Evolutionary conservation across 64 coral and sea anemone species (phyloP).

Genomic region (Montipora sp.): DNA sequence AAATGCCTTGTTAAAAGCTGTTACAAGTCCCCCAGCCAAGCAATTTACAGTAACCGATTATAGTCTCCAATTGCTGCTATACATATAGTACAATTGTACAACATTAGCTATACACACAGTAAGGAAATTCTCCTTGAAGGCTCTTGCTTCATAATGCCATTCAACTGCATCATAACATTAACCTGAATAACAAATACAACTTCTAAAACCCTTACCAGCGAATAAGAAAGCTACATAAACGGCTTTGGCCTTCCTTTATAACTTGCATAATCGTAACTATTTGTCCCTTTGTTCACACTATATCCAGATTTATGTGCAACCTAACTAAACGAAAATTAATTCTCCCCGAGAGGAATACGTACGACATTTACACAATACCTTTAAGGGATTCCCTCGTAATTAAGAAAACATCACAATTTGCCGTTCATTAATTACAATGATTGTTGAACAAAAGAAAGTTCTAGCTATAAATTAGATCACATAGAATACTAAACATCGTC

Average conservation of each 20-base stretch:
- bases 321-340: constrained; percentile 8
- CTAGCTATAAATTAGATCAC: background rate
- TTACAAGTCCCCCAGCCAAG: background rate
- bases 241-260: background rate
- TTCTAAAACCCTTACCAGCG: constrained; percentile 2
- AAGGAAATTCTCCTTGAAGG: background rate
- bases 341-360: background rate
- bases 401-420: background rate
- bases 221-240: background rate
- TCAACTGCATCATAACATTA: constrained; percentile 7
- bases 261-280: background rate
- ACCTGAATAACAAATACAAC: background rate
- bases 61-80: background rate
- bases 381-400: background rate
- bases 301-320: constrained; percentile 31
- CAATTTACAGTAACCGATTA: constrained; percentile 17
- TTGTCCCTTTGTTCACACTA: background rate
- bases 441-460: background rate
- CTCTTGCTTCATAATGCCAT: constrained; percentile 20
- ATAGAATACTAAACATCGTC: constrained; percentile 15
- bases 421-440: background rate
- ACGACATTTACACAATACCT: background rate
- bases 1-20: background rate
- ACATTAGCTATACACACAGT: background rate
- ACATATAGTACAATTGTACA: constrained; percentile 42